A percentile compares a stretch with the other conserved stretches of the same genome.
phyloP scores from a whole-genome alignment of 2,797 vertebrate genomes.

The Poecilia velifera region DNA sequence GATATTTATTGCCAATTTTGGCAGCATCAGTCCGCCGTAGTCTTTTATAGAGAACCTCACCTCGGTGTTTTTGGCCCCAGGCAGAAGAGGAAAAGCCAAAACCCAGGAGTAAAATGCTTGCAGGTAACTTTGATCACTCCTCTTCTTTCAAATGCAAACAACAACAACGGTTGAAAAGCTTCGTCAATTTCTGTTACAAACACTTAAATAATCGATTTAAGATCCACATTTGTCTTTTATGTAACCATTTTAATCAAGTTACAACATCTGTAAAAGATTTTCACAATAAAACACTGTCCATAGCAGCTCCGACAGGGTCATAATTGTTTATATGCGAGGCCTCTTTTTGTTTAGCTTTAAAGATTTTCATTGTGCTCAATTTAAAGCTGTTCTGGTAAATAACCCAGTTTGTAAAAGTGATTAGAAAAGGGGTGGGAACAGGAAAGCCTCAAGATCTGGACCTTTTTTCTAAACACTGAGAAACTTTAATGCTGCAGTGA shows the following conservation, averaged over 20 bases:
- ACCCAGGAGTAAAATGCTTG: conserved; percentile 45
- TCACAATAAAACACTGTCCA: not conserved
- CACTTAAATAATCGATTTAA: conserved; percentile 29
- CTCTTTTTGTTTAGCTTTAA: not conserved
- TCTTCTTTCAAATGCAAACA: conserved; percentile 32
- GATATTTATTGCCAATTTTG: not conserved
- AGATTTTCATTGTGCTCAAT: not conserved
- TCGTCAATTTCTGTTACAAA: conserved; percentile 15
- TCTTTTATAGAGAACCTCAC: conserved; percentile 25
- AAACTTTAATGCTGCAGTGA: not conserved
- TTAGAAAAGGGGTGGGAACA: not conserved
- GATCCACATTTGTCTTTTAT: conserved; percentile 39
- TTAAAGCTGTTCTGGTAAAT: not conserved
- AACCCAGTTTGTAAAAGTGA: not conserved
- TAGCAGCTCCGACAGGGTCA: not conserved
- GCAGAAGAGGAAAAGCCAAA: conserved; percentile 44
- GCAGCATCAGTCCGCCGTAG: not conserved
- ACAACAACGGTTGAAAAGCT: conserved; percentile 21
- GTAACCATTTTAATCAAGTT: not conserved
- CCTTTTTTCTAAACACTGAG: not conserved
- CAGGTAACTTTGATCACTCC: conserved; percentile 54
- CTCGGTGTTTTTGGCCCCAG: conserved; percentile 47
- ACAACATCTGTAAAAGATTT: not conserved
- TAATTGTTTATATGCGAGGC: not conserved
- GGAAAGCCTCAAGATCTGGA: not conserved